Percentiles rank a stretch among this genome's conserved stretches.
Conservation (phyloP, 2,113 vertebrate species). For the Hyperoodon ampullatus region DNA sequence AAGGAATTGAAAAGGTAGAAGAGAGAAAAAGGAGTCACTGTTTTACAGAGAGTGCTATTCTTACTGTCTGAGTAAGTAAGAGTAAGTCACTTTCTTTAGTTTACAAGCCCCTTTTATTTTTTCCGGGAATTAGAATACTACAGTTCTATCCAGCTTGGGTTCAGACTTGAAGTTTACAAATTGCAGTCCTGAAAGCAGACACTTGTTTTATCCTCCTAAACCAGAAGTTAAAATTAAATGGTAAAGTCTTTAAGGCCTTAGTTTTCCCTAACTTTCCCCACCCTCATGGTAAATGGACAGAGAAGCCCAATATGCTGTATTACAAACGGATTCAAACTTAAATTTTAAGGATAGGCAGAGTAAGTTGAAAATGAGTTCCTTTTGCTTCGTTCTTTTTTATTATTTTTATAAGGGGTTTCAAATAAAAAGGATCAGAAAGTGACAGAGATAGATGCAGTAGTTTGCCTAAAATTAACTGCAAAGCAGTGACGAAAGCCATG, state of each 20-base stretch:
- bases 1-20: neutral
- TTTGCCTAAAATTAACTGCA: neutral
- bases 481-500: neutral
- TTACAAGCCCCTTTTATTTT: neutral
- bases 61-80: neutral
- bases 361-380: neutral
- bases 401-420: neutral
- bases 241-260: constrained; percentile 7
- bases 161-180: constrained; percentile 23
- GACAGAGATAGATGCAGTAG: neutral
- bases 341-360: neutral
- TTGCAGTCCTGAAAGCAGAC: neutral
- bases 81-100: neutral
- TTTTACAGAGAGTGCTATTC: neutral
- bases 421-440: neutral
- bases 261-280: neutral
- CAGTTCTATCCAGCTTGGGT: neutral
- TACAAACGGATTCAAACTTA: neutral
- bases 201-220: neutral
- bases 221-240: neutral
- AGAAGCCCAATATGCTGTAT: neutral
- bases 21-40: neutral
- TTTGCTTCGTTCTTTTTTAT: neutral
- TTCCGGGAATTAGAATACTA: neutral
- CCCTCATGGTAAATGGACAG: neutral